Evolutionary conservation across 2,113 vertebrate species (phyloP).

Genomic region (Strigops habroptila): DNA sequence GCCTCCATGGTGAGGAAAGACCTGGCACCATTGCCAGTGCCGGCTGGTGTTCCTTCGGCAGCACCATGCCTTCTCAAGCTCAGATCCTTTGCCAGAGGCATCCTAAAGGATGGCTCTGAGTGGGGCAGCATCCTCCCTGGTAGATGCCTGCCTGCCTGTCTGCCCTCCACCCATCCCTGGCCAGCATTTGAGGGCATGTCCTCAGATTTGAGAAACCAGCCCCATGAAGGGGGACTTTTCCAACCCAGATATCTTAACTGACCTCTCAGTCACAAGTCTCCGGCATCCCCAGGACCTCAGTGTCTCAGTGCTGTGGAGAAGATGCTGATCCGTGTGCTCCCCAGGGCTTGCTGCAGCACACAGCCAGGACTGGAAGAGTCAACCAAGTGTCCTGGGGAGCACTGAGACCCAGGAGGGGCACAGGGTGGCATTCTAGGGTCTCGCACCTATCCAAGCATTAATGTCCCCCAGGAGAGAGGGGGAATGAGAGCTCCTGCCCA

Average conservation of each 20-base stretch:
- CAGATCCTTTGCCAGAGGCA: not conserved
- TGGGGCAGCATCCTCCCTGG: not conserved
- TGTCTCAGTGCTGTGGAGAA: not conserved
- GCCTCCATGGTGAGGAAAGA: not conserved
- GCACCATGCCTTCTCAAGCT: not conserved
- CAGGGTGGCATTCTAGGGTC: not conserved
- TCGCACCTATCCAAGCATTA: not conserved
- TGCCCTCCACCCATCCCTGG: not conserved
- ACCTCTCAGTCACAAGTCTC: not conserved
- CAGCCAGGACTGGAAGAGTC: not conserved
- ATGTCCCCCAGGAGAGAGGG: not conserved
- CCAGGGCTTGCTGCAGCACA: not conserved
- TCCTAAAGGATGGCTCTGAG: not conserved
- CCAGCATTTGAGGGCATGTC: not conserved
- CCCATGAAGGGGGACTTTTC: not conserved
- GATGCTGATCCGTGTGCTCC: not conserved
- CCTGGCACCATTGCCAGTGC: accelerated
- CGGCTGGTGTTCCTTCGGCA: not conserved
- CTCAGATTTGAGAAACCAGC: not conserved
- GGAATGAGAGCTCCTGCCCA: not conserved
- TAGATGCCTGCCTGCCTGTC: not conserved
- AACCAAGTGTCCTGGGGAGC: not conserved
- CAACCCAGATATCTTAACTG: not conserved
- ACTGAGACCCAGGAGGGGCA: not conserved
- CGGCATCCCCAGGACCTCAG: not conserved